Evolutionary conservation across 2,797 vertebrate genomes (phyloP), one percentile per base, ranked within the genome.

Genomic region (Dromococcyx pavoninus): DNA sequence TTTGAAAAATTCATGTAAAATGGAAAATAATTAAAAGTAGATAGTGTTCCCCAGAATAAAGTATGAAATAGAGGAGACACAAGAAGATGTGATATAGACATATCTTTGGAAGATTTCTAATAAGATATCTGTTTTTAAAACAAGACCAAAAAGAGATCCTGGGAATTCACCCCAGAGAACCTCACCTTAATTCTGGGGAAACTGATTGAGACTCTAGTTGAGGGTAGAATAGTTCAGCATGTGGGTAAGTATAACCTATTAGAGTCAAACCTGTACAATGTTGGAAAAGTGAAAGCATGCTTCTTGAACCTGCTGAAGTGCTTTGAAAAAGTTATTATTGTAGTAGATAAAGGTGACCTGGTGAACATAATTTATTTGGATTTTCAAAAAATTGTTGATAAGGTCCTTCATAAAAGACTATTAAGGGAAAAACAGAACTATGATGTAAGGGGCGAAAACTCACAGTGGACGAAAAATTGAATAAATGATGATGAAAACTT

Each of bases 291-390:
- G 24, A 91, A 93, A 72, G 32, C 30, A 33, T 46, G 39, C 51
- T 70, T 84, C n/a, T 84, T 65, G 84, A 90, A 88, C 85, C 39
- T 54, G 32, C 62, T 85, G 6, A 84, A 88, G 43, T 86, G 56
- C 85, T 86, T 88, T 84, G 66, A 44, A 90, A 95, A 91, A 88
- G 89, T 92, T 95, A 95, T 94, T 93, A 93, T 92, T 91, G 92
- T 66, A 92, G 33, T 76, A 91, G 73, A 81, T 89, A 91, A 78
- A 72, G 28, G 19, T 95, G 79, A 93, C 62, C 73, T 48, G 17
- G 71, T 70, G 82, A 89, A 56, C 56, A 94, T 76, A 88, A 86
- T 84, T 86, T 78, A 78, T 84, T 72, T 89, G 48, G 56, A 88
- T 89, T 91, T 93, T 25, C 7, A 88, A 94, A 91, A 91, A 86